Base-by-base conservation (phyloP, 2,888 invertebrate species). In the Orgyia antiqua region DNA sequence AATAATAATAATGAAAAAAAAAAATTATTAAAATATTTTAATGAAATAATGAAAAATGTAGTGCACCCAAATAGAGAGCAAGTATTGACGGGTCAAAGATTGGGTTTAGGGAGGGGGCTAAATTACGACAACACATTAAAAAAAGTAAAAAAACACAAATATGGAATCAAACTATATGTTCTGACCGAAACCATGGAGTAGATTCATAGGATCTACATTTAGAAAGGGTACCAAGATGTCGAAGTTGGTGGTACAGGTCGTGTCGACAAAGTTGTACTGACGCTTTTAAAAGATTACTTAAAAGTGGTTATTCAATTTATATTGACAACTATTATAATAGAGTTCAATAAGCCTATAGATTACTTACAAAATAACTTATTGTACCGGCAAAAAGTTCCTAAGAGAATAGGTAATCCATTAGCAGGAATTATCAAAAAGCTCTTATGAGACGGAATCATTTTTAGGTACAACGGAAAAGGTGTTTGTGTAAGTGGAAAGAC, bases 11-110 rank as follows among this genome's bases (percentile, higher is more conserved):
- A 21, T 18, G 43, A 70, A 58, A 58, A 68, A 23, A 41, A 46
- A 10, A 47, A 51, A 13, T 13, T 72, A n/a, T 33, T 72, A n/a
- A 55, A 67, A 36, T 46, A 60, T 49, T 72, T 74, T 45, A 68
- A 63, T 36, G 46, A 53, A 17, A 45, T 45, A 40, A 64, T 68
- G 58, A 42, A 29, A 5, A 24, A 29, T 12, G 35, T 66, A 15
- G 65, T 62, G 34, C 55, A 40, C 35, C 62, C 64, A 3, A 50
- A 45, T 0, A 56, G 57, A 45, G 28, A 68, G 12, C 33, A 1
- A 51, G 46, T 13, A 20, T 68, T 8, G 63, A 67, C 33, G 60
- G 67, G 27, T 47, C 51, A 0, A 57, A 66, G 58, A 52, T 66
- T 0, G 31, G 65, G 21, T 68, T 60, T 58, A 50, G 65, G 10